Percentiles rank a stretch among this genome's conserved stretches.
phyloP scores from a whole-genome alignment of 2,797 vertebrate species.

The Acanthopagrus latus region DNA sequence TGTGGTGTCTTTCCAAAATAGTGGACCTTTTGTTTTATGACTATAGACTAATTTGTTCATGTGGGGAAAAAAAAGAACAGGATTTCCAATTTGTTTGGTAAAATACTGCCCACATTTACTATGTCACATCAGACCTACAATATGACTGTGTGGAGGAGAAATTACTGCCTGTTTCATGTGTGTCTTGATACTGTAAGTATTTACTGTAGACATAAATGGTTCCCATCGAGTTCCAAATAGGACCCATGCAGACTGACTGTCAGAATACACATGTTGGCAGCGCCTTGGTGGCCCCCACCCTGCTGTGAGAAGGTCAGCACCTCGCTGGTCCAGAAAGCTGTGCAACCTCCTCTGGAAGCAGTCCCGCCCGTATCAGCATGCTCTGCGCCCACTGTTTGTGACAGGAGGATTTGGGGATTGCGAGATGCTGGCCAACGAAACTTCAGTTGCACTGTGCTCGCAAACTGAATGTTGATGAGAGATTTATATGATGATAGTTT shows the following conservation, averaged over 20 bases:
- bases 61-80: too few relatives aligned
- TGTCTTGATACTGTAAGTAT: background rate
- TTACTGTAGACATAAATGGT: constrained; percentile 32
- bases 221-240: constrained; percentile 44
- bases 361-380: constrained; percentile 29
- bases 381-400: constrained; percentile 25
- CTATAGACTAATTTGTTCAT: too few relatives aligned
- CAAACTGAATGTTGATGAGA: constrained; percentile 5
- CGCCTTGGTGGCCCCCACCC: constrained; percentile 31
- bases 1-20: too few relatives aligned
- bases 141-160: background rate
- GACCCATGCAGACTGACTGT: constrained; percentile 56
- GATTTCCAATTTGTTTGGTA: background rate
- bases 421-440: constrained; percentile 4
- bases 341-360: constrained; percentile 41
- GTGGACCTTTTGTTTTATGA: too few relatives aligned
- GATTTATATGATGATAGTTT: background rate
- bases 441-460: background rate
- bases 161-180: background rate
- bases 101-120: background rate
- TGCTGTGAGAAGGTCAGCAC: constrained; percentile 70
- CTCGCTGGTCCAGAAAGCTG: constrained; percentile 40
- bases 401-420: constrained; percentile 31
- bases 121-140: background rate
- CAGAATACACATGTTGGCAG: constrained; percentile 63